Conservation (phyloP, 2,797 vertebrate species). For the Spondyliosoma cantharus region DNA sequence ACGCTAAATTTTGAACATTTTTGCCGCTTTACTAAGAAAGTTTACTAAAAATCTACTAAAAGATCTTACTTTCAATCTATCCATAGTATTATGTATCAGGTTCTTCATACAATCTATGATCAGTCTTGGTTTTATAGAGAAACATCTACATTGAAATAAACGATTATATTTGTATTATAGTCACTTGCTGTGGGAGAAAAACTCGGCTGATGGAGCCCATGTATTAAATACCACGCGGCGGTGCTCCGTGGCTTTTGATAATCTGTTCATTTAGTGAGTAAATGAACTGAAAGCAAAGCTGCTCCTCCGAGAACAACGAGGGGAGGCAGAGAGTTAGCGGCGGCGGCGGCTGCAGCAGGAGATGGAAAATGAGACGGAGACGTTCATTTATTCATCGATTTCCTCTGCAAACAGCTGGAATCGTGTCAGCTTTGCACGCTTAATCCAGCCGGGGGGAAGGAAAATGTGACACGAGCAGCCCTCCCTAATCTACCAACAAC, state of each 20-base stretch:
- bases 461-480: conserved; percentile 27
- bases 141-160: neutral
- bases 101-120: neutral
- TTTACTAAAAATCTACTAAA: neutral
- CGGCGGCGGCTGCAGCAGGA: conserved; percentile 48
- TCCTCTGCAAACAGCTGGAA: conserved; percentile 59
- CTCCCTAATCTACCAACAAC: conserved; percentile 16
- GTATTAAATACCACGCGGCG: neutral
- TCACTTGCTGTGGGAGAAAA: neutral
- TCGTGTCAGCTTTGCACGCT: conserved; percentile 20
- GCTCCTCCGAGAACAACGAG: conserved; percentile 57
- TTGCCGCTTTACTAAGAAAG: too few relatives aligned
- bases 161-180: neutral
- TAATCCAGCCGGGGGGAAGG: conserved; percentile 23
- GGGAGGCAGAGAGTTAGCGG: conserved; percentile 44
- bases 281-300: conserved; percentile 53
- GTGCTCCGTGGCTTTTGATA: conserved; percentile 14
- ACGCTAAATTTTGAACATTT: too few relatives aligned
- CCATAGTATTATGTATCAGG: neutral
- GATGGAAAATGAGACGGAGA: conserved; percentile 51
- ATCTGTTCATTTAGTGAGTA: conserved; percentile 48
- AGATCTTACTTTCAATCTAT: neutral
- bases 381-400: conserved; percentile 72
- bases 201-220: neutral
- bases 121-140: neutral